Conservation (phyloP, 1,140 invertebrate species). For the Pseudomyrmex gracilis region DNA sequence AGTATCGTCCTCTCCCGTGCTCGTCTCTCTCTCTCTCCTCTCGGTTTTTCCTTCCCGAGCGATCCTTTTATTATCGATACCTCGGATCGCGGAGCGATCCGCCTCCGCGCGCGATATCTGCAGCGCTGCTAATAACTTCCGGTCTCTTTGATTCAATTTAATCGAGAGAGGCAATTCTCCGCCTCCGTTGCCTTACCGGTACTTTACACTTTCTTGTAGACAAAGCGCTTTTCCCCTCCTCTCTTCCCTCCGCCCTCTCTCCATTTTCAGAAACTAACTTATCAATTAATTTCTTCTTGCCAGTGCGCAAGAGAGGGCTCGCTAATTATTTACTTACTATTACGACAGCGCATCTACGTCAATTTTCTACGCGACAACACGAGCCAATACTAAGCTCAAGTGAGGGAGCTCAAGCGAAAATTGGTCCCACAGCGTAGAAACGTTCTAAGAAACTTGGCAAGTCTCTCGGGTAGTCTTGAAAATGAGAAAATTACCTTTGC, state of each 20-base stretch:
- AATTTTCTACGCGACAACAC: slow-evolving; percentile 34
- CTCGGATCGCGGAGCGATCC: slow-evolving; percentile 56
- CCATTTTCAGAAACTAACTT: slow-evolving; percentile 56
- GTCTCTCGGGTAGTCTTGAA: background rate
- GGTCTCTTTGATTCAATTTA: slow-evolving; percentile 75
- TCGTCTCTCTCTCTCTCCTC: slow-evolving; percentile 31
- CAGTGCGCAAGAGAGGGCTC: slow-evolving; percentile 20
- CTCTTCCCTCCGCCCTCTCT: too few relatives aligned
- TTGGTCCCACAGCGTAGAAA: background rate
- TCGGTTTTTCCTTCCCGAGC: slow-evolving; percentile 53
- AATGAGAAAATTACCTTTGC: slow-evolving; percentile 18
- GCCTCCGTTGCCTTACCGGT: background rate
- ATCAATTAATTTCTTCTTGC: slow-evolving; percentile 54
- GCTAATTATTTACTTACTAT: slow-evolving; percentile 58
- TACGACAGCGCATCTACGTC: slow-evolving; percentile 35
- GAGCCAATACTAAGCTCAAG: slow-evolving; percentile 33
- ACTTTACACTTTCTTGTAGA: slow-evolving; percentile 46
- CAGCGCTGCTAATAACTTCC: slow-evolving; percentile 69
- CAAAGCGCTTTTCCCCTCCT: slow-evolving; percentile 19
- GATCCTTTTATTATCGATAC: slow-evolving; percentile 59
- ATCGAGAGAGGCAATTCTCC: slow-evolving; percentile 42
- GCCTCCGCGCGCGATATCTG: slow-evolving; percentile 36
- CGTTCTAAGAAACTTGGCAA: slow-evolving; percentile 20
- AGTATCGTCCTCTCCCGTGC: slow-evolving; percentile 59
- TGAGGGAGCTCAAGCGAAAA: slow-evolving; percentile 28